Evolutionary conservation across 2,888 invertebrate genomes (phyloP).

Genomic region (Andrena marginata): DNA sequence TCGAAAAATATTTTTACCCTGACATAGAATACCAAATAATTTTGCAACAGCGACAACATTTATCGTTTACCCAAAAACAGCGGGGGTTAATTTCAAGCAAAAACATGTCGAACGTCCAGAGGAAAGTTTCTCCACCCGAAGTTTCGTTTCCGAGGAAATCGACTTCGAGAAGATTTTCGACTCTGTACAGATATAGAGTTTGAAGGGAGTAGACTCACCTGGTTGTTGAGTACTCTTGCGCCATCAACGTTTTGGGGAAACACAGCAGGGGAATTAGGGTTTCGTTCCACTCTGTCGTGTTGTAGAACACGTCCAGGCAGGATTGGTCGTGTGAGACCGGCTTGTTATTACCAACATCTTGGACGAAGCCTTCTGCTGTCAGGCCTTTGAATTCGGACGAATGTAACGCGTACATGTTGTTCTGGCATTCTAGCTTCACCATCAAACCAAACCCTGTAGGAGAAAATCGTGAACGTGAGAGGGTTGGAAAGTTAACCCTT

Average conservation of each 20-base stretch:
- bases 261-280: slow-evolving; percentile 76
- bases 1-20: no score
- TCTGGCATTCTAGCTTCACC: slow-evolving; percentile 71
- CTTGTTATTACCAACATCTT: slow-evolving; percentile 37
- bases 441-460: slow-evolving; percentile 78
- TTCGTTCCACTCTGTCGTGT: slow-evolving; percentile 31
- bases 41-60: no score
- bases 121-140: no score
- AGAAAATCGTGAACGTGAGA: not conserved
- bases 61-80: no score
- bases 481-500: no score
- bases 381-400: slow-evolving; percentile 73
- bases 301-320: slow-evolving; percentile 79
- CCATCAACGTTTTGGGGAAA: slow-evolving; percentile 67
- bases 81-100: no score
- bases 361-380: slow-evolving; percentile 74
- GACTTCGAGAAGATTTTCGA: no score
- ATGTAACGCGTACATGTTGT: slow-evolving; percentile 65
- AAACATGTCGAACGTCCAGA: no score
- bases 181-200: no score
- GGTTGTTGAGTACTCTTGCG: not conserved
- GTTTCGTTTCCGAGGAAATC: no score
- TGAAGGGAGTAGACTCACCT: slow-evolving; percentile 1
- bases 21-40: no score
- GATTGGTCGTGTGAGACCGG: slow-evolving; percentile 71